Conservation (phyloP, 2,888 invertebrate species). For the Agriopis marginaria region DNA sequence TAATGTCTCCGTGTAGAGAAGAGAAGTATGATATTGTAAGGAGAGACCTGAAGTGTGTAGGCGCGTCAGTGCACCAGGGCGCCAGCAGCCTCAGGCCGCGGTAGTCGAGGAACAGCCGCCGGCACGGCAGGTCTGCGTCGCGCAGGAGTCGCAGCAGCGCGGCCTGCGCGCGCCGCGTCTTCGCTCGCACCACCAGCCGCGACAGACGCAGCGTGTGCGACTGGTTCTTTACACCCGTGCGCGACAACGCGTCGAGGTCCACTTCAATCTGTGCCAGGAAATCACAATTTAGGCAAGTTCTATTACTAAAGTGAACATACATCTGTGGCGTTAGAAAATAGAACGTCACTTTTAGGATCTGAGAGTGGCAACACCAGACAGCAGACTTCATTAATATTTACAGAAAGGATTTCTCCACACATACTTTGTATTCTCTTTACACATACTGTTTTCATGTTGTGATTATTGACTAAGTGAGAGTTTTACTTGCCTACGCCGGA, state of each 20-base stretch:
- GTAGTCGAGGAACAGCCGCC: conserved; percentile 96
- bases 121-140: conserved; percentile 92
- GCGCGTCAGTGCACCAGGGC: conserved; percentile 95
- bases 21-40: not conserved
- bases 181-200: conserved; percentile 96
- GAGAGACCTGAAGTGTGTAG: conserved; percentile 72
- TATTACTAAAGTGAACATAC: too few relatives aligned
- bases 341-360: too few relatives aligned
- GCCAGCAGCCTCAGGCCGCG: conserved; percentile 96
- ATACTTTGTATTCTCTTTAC: too few relatives aligned
- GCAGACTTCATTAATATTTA: too few relatives aligned
- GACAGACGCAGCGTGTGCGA: conserved; percentile 95
- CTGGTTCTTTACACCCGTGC: conserved; percentile 94
- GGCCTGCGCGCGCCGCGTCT: conserved; percentile 91
- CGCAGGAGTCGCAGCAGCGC: conserved; percentile 92
- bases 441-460: too few relatives aligned
- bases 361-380: too few relatives aligned
- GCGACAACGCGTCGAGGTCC: conserved; percentile 93
- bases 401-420: too few relatives aligned
- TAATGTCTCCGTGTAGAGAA: too few relatives aligned
- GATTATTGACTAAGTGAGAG: too few relatives aligned
- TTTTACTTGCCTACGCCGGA: too few relatives aligned
- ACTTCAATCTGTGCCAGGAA: conserved; percentile 90
- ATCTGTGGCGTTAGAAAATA: too few relatives aligned
- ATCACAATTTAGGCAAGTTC: not conserved